Conservation (phyloP, 2,113 vertebrate genomes). For the Mus pahari region DNA sequence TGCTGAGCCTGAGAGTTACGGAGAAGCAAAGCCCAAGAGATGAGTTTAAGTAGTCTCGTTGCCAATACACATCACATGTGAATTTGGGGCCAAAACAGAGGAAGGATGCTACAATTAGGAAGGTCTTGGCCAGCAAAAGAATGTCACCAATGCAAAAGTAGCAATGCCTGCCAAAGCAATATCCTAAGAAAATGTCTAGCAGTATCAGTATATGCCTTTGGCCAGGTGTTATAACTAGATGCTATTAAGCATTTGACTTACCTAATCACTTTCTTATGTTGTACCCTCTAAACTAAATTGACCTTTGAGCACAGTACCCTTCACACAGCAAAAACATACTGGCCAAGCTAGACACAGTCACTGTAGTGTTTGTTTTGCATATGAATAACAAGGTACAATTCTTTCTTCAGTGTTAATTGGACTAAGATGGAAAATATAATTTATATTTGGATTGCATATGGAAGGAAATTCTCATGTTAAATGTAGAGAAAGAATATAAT, state of each 20-base stretch:
- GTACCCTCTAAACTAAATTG: neutral
- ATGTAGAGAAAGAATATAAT: slow-evolving; percentile 24
- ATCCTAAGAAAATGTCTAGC: neutral
- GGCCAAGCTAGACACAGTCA: neutral
- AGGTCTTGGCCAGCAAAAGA: neutral
- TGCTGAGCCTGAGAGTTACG: slow-evolving; percentile 65
- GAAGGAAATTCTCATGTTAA: neutral
- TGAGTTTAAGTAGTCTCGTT: slow-evolving; percentile 26
- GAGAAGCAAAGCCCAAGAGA: slow-evolving; percentile 61
- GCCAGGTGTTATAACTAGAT: neutral
- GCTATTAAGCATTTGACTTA: neutral
- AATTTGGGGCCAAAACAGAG: neutral
- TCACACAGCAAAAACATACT: neutral
- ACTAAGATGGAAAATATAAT: neutral
- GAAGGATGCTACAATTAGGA: neutral
- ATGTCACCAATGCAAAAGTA: neutral
- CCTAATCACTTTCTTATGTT: neutral
- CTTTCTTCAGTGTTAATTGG: slow-evolving; percentile 47
- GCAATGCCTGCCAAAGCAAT: neutral
- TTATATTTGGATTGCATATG: neutral
- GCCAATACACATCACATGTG: neutral
- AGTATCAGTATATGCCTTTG: neutral
- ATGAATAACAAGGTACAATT: slow-evolving; percentile 28
- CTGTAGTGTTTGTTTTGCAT: neutral
- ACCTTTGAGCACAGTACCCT: neutral